These are phyloP conservation scores for Caerostris extrusa DNA, from an alignment of 1,140 invertebrate genomes.

Conservation along the genomic window DNA sequence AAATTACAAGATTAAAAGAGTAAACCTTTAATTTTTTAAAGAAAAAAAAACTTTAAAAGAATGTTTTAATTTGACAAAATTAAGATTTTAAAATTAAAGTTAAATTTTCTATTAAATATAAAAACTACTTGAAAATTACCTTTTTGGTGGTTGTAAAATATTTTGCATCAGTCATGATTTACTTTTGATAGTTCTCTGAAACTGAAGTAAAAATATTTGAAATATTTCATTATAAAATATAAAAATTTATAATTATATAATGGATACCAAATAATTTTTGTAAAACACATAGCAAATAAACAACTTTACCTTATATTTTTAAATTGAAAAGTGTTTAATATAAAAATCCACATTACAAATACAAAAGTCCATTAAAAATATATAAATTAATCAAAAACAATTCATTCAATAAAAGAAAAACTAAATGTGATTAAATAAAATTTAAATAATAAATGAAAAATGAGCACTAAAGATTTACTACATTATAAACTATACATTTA, in stretches of 20 bases:
- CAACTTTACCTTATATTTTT: background rate
- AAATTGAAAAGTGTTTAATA: background rate
- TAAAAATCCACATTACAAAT: background rate
- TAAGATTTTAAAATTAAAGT: no score
- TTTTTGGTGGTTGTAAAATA: conserved; percentile 99
- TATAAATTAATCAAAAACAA: no score
- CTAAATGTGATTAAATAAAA: no score
- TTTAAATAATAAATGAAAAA: no score
- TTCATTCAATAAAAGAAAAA: no score
- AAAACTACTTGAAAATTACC: conserved; percentile 82
- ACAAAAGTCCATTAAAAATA: no score
- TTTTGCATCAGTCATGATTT: conserved; percentile 98
- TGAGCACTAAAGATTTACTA: no score
- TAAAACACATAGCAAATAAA: background rate
- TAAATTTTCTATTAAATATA: no score
- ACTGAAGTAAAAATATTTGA: background rate
- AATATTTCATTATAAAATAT: background rate
- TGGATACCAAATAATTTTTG: background rate
- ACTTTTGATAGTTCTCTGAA: background rate
- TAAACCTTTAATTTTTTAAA: background rate
- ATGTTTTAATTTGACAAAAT: no score
- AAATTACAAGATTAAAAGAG: background rate
- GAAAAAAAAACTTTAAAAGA: background rate
- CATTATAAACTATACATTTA: no score
- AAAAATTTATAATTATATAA: background rate